phyloP scores from a whole-genome alignment of 2,797 vertebrate genomes.

The Leuciscus waleckii region DNA sequence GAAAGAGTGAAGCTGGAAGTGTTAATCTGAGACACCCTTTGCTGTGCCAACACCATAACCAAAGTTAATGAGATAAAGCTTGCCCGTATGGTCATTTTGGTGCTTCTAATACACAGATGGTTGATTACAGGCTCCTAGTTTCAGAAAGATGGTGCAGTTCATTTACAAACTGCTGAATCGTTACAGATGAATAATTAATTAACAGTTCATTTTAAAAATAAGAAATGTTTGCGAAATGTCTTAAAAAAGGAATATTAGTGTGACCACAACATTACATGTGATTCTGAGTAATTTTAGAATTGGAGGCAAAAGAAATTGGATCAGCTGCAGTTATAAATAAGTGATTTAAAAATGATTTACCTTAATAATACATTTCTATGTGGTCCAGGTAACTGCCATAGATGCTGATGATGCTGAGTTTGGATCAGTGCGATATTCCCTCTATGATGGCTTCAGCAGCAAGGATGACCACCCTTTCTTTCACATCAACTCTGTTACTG shows the following conservation, averaged over 20 bases:
- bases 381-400: slow-evolving; percentile 83
- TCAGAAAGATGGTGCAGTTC: not conserved
- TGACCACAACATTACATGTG: not conserved
- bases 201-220: not conserved
- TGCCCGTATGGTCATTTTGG: not conserved
- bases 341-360: not conserved
- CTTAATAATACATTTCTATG: slow-evolving; percentile 5
- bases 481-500: slow-evolving; percentile 80
- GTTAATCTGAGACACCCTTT: slow-evolving; percentile 17
- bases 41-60: not conserved
- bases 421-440: slow-evolving; percentile 82
- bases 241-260: not conserved
- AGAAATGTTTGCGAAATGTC: not conserved
- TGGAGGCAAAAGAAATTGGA: not conserved
- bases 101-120: not conserved
- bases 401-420: slow-evolving; percentile 87
- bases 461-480: slow-evolving; percentile 83
- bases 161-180: not conserved
- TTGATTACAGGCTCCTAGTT: slow-evolving; percentile 1
- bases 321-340: not conserved
- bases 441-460: slow-evolving; percentile 84
- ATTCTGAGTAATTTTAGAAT: not conserved
- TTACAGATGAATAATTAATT: not conserved
- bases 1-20: slow-evolving; percentile 16
- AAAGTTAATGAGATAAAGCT: slow-evolving; percentile 14